phyloP scores from a whole-genome alignment of 2,113 vertebrate species.

The Marmota monax region DNA sequence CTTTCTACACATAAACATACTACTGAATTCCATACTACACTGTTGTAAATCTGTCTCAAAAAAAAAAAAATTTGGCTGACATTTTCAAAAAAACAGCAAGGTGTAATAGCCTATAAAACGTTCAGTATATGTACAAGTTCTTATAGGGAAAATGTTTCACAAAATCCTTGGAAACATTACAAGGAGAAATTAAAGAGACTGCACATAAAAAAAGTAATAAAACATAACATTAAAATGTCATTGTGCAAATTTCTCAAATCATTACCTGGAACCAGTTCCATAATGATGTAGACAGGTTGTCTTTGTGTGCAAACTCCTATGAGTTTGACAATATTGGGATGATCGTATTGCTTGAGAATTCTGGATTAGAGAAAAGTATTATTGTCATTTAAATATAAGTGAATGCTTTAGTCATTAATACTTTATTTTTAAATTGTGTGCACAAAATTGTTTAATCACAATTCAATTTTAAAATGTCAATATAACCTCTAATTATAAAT shows the following conservation, averaged over 20 bases:
- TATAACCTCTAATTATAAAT: neutral
- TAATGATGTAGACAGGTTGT: constrained; percentile 99
- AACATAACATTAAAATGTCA: constrained; percentile 18
- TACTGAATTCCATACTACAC: neutral
- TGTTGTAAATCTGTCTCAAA: neutral
- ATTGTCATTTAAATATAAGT: constrained; percentile 35
- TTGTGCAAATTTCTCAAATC: neutral
- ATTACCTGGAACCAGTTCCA: constrained; percentile 98
- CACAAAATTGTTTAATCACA: constrained; percentile 12
- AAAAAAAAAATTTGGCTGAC: constrained; percentile 56
- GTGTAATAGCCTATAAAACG: constrained; percentile 24
- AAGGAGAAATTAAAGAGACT: constrained; percentile 41
- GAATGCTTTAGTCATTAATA: constrained; percentile 16
- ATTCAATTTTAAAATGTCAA: constrained; percentile 20
- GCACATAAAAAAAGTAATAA: constrained; percentile 43
- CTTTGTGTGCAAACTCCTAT: constrained; percentile 98
- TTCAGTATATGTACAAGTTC: neutral
- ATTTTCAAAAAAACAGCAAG: constrained; percentile 31
- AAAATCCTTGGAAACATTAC: neutral
- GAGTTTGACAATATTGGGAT: constrained; percentile 98
- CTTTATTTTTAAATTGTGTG: neutral
- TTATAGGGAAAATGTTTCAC: neutral
- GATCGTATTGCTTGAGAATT: constrained; percentile 99
- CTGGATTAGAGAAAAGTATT: constrained; percentile 87
- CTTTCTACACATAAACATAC: neutral